Conservation (phyloP, 2,888 invertebrate genomes). For the Lissocephala sabroskyi region DNA sequence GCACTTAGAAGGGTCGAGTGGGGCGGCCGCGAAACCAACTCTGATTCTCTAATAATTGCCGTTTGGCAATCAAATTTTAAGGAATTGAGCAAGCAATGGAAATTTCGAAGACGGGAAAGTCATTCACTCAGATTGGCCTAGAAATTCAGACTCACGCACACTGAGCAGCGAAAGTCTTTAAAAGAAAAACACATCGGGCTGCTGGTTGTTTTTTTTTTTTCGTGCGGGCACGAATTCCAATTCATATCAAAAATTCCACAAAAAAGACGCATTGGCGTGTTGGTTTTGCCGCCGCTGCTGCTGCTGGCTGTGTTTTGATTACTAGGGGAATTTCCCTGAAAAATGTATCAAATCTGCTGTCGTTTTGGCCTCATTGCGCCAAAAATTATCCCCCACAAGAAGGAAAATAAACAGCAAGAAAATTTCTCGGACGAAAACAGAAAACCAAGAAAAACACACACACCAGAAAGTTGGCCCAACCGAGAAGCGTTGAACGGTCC, state of each 20-base stretch:
- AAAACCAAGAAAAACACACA: slow-evolving; percentile 8
- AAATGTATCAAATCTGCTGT: slow-evolving; percentile 38
- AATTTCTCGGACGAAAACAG: neutral
- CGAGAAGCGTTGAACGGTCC: neutral
- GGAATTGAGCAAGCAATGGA: no score
- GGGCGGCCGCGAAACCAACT: no score
- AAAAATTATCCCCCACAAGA: slow-evolving; percentile 41
- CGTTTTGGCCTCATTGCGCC: slow-evolving; percentile 37
- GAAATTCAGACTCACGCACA: no score
- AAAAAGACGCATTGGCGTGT: neutral
- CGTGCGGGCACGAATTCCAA: neutral
- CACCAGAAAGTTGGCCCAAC: neutral
- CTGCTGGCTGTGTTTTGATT: slow-evolving; percentile 1
- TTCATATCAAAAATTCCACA: neutral
- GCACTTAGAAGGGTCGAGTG: slow-evolving; percentile 16
- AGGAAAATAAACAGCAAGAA: no score
- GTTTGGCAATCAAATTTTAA: no score
- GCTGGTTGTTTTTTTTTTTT: no score
- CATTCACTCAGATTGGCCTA: no score
- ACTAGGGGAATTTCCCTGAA: slow-evolving; percentile 12
- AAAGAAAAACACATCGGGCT: no score
- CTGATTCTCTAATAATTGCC: no score
- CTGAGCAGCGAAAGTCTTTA: no score
- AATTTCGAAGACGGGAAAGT: no score
- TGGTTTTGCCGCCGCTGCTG: neutral